These are phyloP conservation scores for Muraenolepis orangiensis DNA, from an alignment of 2,797 vertebrate species.

Conservation along the genomic window DNA sequence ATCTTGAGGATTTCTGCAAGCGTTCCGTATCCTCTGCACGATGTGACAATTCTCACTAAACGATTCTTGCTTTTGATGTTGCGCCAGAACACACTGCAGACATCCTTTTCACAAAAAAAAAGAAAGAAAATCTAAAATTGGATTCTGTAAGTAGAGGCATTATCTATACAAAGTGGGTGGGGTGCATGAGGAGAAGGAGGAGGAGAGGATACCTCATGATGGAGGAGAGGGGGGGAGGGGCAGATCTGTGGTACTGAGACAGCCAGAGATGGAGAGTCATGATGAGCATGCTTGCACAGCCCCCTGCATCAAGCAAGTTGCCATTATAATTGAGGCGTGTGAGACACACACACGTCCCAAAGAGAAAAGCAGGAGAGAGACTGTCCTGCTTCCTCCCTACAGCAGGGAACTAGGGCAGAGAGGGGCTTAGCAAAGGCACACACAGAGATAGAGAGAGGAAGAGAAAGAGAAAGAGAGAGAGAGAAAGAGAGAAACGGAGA, in stretches of 20 bases:
- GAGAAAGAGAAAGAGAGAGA: neutral
- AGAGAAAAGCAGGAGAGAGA: conserved; percentile 58
- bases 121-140: neutral
- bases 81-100: neutral
- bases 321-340: conserved; percentile 57
- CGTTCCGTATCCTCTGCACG: neutral
- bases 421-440: neutral
- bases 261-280: neutral
- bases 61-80: neutral
- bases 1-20: neutral
- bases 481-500: neutral
- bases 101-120: neutral
- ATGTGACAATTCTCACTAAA: neutral
- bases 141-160: neutral
- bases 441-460: neutral
- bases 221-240: neutral
- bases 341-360: conserved; percentile 37
- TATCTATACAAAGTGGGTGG: neutral
- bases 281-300: conserved; percentile 23
- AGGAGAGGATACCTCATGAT: neutral
- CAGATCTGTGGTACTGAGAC: neutral
- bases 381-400: conserved; percentile 61
- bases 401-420: conserved; percentile 49
- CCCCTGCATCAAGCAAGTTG: conserved; percentile 54
- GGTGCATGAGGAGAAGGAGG: neutral